Conservation (phyloP, 2,888 invertebrate genomes). For the Ichneumoninae sp. region DNA sequence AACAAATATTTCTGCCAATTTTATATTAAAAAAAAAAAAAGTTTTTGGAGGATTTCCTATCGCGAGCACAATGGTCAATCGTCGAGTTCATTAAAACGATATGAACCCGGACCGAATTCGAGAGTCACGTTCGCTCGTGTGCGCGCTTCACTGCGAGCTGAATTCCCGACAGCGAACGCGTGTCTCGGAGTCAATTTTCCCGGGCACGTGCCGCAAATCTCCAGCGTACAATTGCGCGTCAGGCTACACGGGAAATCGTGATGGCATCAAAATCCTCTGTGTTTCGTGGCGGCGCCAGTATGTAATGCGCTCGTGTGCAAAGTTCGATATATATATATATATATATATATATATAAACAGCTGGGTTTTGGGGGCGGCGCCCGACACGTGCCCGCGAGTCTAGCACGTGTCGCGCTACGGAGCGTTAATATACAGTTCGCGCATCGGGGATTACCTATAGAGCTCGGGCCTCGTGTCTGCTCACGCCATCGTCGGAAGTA, state of each 20-base stretch:
- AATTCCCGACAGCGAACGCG: constrained; percentile 33
- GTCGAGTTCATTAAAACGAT: constrained; percentile 52
- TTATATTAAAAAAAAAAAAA: too few relatives aligned
- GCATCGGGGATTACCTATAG: not conserved
- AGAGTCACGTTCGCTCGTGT: constrained; percentile 57
- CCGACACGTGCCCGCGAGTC: constrained; percentile 19
- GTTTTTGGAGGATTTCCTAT: not conserved
- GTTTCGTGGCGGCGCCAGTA: constrained; percentile 1
- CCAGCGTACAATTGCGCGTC: constrained; percentile 11
- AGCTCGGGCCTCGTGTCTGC: constrained; percentile 28
- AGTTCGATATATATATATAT: too few relatives aligned
- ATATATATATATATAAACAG: not conserved
- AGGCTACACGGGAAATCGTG: not conserved
- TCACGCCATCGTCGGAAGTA: constrained; percentile 49
- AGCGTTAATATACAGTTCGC: not conserved
- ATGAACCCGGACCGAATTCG: constrained; percentile 12
- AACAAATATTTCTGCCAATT: not conserved
- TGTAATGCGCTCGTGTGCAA: not conserved
- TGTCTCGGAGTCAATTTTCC: constrained; percentile 62
- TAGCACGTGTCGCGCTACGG: constrained; percentile 40
- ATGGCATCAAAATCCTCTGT: constrained; percentile 1
- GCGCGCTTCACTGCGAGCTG: constrained; percentile 13
- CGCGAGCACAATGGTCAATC: not conserved
- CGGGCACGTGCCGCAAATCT: constrained; percentile 59
- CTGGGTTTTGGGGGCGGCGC: not conserved